These are phyloP conservation scores for Stenodema calcarata DNA, from an alignment of 2,888 invertebrate genomes.

Conservation along the genomic window DNA sequence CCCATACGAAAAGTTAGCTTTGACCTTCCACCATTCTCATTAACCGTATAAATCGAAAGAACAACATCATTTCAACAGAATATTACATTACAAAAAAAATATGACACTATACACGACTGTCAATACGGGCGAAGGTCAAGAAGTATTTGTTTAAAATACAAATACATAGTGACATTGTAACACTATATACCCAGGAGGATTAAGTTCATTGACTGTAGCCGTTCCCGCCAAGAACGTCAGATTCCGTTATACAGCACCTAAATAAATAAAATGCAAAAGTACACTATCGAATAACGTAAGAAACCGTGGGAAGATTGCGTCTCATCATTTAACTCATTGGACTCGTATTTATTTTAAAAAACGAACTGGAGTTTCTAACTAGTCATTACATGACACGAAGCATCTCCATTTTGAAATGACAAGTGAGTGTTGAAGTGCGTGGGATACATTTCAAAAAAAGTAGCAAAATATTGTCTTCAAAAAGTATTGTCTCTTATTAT, in stretches of 20 bases:
- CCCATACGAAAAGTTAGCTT: too few relatives aligned
- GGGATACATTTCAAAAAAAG: neutral
- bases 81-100: too few relatives aligned
- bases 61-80: neutral
- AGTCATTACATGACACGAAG: neutral
- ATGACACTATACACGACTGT: neutral
- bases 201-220: too few relatives aligned
- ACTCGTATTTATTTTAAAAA: neutral
- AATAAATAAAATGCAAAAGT: neutral
- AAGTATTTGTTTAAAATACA: neutral
- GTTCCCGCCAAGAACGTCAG: neutral
- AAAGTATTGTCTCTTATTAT: conserved; percentile 24
- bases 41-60: neutral
- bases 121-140: neutral
- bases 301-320: neutral
- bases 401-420: neutral
- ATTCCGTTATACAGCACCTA: neutral
- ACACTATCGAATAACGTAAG: neutral
- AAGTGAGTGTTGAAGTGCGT: neutral
- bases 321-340: neutral
- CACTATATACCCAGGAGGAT: too few relatives aligned
- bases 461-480: conserved; percentile 28
- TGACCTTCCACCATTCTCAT: neutral
- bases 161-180: too few relatives aligned
- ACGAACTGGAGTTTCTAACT: neutral